phyloP scores from a whole-genome alignment of 2,888 invertebrate genomes.

The Tiphia femorata region DNA sequence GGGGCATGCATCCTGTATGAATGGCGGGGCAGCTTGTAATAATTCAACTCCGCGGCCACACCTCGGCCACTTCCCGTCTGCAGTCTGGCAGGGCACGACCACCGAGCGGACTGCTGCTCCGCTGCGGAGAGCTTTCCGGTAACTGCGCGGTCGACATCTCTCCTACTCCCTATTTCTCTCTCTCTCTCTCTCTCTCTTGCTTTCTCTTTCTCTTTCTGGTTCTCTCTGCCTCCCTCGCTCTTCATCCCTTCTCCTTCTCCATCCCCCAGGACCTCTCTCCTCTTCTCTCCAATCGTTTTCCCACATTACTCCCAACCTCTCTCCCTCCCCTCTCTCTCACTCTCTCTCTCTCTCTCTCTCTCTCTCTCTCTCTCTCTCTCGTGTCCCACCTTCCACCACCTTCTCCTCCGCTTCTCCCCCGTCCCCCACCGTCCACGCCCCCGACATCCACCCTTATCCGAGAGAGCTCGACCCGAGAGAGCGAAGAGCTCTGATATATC shows the following conservation, averaged over 20 bases:
- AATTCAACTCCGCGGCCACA: conserved; percentile 67
- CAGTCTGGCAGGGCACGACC: conserved; percentile 55
- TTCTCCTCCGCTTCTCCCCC: conserved; percentile 12
- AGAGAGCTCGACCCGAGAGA: conserved; percentile 43
- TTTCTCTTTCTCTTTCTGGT: conserved; percentile 14
- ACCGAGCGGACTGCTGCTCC: conserved; percentile 48
- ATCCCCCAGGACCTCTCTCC: conserved; percentile 6
- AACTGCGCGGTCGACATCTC: conserved; percentile 58
- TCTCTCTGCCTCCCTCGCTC: conserved; percentile 13
- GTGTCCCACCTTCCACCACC: conserved; percentile 3
- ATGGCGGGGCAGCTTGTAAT: conserved; percentile 66
- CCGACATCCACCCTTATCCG: conserved; percentile 45
- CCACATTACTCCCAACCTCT: conserved; percentile 5
- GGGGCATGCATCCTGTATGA: conserved; percentile 65
- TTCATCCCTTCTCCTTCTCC: conserved; percentile 6
- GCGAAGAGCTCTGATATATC: conserved; percentile 71
- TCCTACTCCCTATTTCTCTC: conserved; percentile 29
- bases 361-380: conserved; percentile 48
- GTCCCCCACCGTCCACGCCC: conserved; percentile 26
- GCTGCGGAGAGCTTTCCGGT: conserved; percentile 58
- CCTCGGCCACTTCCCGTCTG: conserved; percentile 66
- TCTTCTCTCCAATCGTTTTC: too few relatives aligned
- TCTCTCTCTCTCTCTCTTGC: conserved; percentile 34
- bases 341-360: conserved; percentile 22
- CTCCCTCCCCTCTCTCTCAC: conserved; percentile 26